Conservation (phyloP, 2,888 invertebrate genomes). For the Dasypogon diadema region DNA sequence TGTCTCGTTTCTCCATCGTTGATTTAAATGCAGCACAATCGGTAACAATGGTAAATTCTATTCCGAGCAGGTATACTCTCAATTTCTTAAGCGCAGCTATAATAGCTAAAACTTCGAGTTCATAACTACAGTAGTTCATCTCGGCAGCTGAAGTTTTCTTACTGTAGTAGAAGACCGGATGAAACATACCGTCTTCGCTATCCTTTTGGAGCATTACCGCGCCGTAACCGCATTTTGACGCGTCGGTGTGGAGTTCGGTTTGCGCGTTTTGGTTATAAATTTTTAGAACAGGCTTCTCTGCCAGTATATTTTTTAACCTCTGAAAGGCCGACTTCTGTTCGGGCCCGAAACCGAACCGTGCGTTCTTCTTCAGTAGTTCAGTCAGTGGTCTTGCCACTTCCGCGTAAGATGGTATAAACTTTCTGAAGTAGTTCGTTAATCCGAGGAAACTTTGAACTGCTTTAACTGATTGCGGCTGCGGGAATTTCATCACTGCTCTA, state of each 20-base stretch:
- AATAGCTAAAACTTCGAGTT: too few species aligned
- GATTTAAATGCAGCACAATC: conserved; percentile 15
- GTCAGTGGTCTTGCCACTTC: conserved; percentile 52
- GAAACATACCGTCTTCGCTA: too few species aligned
- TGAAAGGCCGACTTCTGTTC: too few species aligned
- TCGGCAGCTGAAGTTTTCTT: too few species aligned
- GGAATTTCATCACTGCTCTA: conserved; percentile 59
- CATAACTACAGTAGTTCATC: too few species aligned
- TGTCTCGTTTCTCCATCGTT: conserved; percentile 45
- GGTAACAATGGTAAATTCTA: conserved; percentile 6
- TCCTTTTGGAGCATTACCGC: conserved; percentile 50
- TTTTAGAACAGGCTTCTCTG: conserved; percentile 41
- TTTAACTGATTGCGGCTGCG: conserved; percentile 59
- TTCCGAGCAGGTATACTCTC: not conserved
- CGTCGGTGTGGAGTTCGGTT: conserved; percentile 52
- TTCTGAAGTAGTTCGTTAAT: conserved; percentile 55
- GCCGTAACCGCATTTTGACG: conserved; percentile 48
- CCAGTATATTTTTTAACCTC: too few species aligned
- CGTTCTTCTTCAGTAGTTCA: conserved; percentile 38
- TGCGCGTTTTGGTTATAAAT: conserved; percentile 18
- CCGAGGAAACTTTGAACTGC: conserved; percentile 62
- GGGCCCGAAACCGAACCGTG: too few species aligned
- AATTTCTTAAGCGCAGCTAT: not conserved
- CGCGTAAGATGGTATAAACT: conserved; percentile 62
- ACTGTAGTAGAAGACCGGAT: too few species aligned